Percentiles rank a stretch among this genome's conserved stretches.
These are phyloP conservation scores for Anoplopoma fimbria DNA, from an alignment of 2,113 vertebrate species.

Conservation along the genomic window DNA sequence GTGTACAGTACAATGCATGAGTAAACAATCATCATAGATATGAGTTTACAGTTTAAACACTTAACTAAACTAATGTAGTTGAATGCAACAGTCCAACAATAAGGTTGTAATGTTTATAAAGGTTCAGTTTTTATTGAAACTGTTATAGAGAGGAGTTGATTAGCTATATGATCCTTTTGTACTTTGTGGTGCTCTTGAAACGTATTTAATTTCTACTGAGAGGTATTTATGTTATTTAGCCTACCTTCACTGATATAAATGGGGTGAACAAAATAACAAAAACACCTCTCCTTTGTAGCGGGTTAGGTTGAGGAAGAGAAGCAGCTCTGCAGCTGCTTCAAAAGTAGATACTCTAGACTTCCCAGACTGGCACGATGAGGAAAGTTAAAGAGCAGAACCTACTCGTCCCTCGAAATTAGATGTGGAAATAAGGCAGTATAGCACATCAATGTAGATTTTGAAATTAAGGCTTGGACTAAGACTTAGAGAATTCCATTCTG, in stretches of 20 bases:
- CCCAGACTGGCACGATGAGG: not conserved
- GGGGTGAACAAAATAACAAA: not conserved
- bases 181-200: not conserved
- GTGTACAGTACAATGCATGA: too few relatives aligned
- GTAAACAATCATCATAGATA: not conserved
- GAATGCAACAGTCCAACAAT: not conserved
- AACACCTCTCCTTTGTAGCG: not conserved
- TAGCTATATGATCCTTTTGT: not conserved
- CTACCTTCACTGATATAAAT: not conserved
- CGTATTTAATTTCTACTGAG: not conserved
- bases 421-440: not conserved
- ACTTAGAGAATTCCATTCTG: too few relatives aligned
- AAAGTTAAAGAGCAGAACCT: not conserved
- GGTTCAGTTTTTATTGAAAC: not conserved
- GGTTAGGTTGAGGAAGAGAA: not conserved
- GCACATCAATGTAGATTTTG: not conserved
- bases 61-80: not conserved
- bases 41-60: not conserved
- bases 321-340: not conserved
- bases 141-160: not conserved
- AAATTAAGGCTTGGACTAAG: not conserved
- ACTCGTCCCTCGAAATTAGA: not conserved
- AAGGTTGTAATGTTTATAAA: not conserved
- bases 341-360: not conserved
- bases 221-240: not conserved